Percentiles rank a stretch among this genome's conserved stretches.
These are phyloP conservation scores for Neotragus moschatus DNA, from an alignment of 2,113 vertebrate genomes.

Conservation along the genomic window DNA sequence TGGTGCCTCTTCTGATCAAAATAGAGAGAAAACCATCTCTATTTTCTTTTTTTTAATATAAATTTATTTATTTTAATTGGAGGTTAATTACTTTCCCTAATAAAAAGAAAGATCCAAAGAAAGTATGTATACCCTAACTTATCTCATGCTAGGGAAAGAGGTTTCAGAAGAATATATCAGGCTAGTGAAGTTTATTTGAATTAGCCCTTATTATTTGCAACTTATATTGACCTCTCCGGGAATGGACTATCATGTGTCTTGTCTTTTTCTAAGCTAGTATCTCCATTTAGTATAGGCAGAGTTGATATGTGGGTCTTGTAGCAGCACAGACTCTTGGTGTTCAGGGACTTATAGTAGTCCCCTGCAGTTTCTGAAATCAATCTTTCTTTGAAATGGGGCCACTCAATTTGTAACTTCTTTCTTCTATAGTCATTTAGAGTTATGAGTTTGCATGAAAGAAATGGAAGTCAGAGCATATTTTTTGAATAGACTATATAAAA, in stretches of 20 bases:
- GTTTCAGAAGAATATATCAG: not conserved
- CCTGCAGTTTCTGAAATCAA: conserved; percentile 20
- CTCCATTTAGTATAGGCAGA: not conserved
- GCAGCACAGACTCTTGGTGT: not conserved
- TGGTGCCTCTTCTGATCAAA: not conserved
- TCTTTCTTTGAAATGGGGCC: not conserved
- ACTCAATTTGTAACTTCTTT: not conserved
- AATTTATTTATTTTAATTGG: too few relatives aligned
- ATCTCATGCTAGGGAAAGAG: not conserved
- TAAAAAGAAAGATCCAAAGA: not conserved
- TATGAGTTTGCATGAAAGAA: conserved; percentile 37
- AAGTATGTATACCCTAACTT: not conserved
- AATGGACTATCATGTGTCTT: not conserved
- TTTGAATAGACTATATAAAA: not conserved
- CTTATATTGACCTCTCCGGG: not conserved
- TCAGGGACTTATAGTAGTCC: not conserved
- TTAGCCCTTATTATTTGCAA: not conserved
- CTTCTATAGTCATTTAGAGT: conserved; percentile 20
- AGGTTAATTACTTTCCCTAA: too few relatives aligned
- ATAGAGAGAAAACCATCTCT: not conserved
- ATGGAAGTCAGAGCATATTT: conserved; percentile 17
- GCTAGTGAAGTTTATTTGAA: not conserved
- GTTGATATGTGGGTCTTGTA: conserved; percentile 33
- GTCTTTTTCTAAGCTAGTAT: not conserved
- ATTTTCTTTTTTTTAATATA: not conserved